Base-by-base conservation (phyloP, 1,140 invertebrate genomes). In the Leptinotarsa lineolata region DNA sequence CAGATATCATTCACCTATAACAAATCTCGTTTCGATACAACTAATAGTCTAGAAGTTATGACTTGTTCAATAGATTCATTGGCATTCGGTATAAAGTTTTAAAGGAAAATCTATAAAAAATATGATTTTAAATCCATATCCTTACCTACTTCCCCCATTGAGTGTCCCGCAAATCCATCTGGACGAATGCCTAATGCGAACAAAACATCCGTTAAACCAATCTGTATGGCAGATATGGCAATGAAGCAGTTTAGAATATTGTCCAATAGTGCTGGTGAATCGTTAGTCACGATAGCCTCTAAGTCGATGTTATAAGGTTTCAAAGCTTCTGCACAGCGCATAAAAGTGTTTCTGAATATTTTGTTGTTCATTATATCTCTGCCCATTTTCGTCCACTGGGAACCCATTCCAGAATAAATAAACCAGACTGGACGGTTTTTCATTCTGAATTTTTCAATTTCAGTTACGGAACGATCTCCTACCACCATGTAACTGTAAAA, bases 351-450 rank as follows among this genome's bases (percentile, higher is more conserved):
- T 24, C 89, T 88, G 84, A 98, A 98, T 0, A 87, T 84, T 64
- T 94, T 90, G 60, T 98, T 87, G 22, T 86, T 80, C 87, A 98
- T 91, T 54, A 98, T 86, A 20, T 92, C 88, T 80, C 90, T 90
- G 15, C 89, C 95, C 96, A 98, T 98, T 73, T 93, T 94, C 46
- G 90, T 86, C 96, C 96, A 99, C 85, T 99, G 97, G 63, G 92
- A 91, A 4, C 97, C 97, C 95, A 98, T 97, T 44, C 97, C 97
- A 65, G 95, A 93, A 85, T 96, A 98, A 45, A 98, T 88, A 84
- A 91, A 97, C 94, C 95, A 98, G n/a, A 98, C 85, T 4, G 95
- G 95, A 30, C 93, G 89, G 75, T 88, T 89, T 58, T 90, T 88
- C 46, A 82, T 83, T n/a, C 82, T 74, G 24, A 67, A 74, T 8